Percentiles rank a stretch among this genome's conserved stretches.
These are phyloP conservation scores for Porites australiensis DNA, from an alignment of 64 coral and sea anemone species.

Conservation along the genomic window DNA sequence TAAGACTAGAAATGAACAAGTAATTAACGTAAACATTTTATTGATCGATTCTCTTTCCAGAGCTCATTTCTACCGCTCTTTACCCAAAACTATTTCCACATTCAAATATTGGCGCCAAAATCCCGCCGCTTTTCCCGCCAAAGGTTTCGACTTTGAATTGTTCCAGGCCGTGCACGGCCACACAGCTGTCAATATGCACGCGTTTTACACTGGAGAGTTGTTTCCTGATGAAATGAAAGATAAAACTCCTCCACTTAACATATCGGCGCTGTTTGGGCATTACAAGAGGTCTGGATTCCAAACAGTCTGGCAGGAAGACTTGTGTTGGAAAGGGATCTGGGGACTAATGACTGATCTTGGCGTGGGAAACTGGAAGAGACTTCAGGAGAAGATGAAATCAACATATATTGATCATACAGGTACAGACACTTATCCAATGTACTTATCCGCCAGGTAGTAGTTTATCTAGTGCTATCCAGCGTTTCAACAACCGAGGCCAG, in stretches of 20 bases:
- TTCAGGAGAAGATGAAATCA: constrained; percentile 20
- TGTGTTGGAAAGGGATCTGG: constrained; percentile 80
- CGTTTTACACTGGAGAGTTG: constrained; percentile 69
- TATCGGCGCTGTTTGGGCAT: constrained; percentile 69
- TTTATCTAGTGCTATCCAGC: too few species aligned
- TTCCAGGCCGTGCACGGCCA: constrained; percentile 86
- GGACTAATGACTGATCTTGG: constrained; percentile 60
- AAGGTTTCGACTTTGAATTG: constrained; percentile 78
- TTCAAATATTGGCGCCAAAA: constrained; percentile 59
- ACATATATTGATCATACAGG: constrained; percentile 78
- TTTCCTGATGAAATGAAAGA: constrained; percentile 31
- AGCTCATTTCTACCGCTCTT: constrained; percentile 79
- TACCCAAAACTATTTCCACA: constrained; percentile 59
- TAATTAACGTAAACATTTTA: constrained; percentile 61
- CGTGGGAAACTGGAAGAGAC: constrained; percentile 17
- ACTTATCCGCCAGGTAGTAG: neutral
- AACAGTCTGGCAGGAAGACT: constrained; percentile 79
- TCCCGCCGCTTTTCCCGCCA: neutral
- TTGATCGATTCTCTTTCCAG: constrained; percentile 67
- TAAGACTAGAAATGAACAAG: neutral
- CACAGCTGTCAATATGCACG: constrained; percentile 72
- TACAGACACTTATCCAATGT: neutral
- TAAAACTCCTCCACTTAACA: constrained; percentile 33
- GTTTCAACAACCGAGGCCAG: too few species aligned
- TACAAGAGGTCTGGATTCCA: constrained; percentile 76